Base-by-base conservation (phyloP, 2,797 vertebrate species). In the Dromococcyx pavoninus region DNA sequence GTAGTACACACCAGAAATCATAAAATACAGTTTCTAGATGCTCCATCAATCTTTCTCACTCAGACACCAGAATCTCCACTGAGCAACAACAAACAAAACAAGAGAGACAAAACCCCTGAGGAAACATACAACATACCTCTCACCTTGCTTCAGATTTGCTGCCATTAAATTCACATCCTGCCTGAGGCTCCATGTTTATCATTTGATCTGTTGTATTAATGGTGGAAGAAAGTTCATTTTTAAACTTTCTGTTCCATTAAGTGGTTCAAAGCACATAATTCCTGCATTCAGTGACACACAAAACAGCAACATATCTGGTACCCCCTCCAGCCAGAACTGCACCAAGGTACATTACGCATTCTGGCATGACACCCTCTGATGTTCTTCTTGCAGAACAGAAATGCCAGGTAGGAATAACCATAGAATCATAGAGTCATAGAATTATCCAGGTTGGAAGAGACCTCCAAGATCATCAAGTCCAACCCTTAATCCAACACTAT, bases 21-120 rank as follows among this genome's bases (percentile, higher is more conserved):
- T 32, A 88, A 84, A 90, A 35, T 19, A 43, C 39, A 51, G 32
- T 87, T 92, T 90, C 86, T 85, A 87, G 67, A 54, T 93, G 92
- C 50, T 89, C 2, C 0, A 30, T 65, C 72, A 91, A 57, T 16
- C 18, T 43, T 53, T 30, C 10, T 81, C 41, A 35, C 10, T 82
- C 80, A 69, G 64, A 79, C 27, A 33, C 39, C 27, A 88, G 74
- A 54, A 28, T 67, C 16, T 35, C 33, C 79, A 69, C 19, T 4
- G 17, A 94, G 70, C 51, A 71, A 57, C 8, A 46, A 56, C 22
- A 44, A 89, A 57, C 16, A 66, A 53, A 44, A 62, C 51, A n/a
- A 57, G 24, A 86, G 27, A 56, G 15, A 41, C 11, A 80, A 69
- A 67, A 50, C 17, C 16, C 18, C 23, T 43, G n/a, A 69, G n/a